Conservation (phyloP, 2,797 vertebrate genomes). For the Rhinogobio ventralis region DNA sequence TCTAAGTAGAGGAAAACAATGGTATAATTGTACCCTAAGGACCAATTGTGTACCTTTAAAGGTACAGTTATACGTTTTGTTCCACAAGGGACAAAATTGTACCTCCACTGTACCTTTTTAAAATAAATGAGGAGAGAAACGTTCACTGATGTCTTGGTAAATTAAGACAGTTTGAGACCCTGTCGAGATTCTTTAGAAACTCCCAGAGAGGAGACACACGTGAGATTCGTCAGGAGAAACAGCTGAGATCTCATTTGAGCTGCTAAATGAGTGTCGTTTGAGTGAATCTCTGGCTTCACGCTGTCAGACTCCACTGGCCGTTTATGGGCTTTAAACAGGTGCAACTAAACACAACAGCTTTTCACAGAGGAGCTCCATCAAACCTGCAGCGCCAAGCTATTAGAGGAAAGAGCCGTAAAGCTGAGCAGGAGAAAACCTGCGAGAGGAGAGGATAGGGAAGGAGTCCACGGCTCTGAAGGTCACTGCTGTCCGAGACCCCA, state of each 20-base stretch:
- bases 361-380: constrained; percentile 1
- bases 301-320: background rate
- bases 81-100: too few species aligned
- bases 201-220: background rate
- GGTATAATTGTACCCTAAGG: too few species aligned
- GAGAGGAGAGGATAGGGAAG: constrained; percentile 34
- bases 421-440: constrained; percentile 1
- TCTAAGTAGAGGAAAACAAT: too few species aligned
- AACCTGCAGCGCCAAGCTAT: background rate
- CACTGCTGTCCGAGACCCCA: constrained; percentile 40
- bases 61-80: too few species aligned
- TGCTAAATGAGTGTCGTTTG: background rate
- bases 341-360: background rate
- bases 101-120: too few species aligned
- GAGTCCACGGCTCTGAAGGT: constrained; percentile 52
- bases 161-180: too few species aligned
- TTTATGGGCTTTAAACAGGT: background rate
- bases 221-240: too few species aligned
- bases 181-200: background rate
- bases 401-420: background rate
- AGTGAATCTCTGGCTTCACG: background rate
- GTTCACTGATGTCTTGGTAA: too few species aligned
- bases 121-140: too few species aligned
- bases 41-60: too few species aligned
- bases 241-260: background rate